Conservation (phyloP, 2,888 invertebrate species). For the Psylliodes chrysocephalus region DNA sequence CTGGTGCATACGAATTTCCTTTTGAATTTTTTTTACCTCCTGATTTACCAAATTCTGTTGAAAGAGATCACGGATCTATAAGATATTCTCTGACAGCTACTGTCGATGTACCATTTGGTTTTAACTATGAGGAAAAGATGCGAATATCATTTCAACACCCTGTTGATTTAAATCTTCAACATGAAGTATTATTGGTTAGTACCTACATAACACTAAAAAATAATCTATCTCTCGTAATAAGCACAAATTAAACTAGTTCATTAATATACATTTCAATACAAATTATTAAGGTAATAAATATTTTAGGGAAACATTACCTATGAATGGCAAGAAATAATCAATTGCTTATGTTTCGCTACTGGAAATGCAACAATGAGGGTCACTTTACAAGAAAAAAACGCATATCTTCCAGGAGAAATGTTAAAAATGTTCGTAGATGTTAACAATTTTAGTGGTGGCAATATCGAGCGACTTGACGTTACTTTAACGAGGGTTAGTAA, state of each 20-base stretch:
- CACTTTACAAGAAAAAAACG: neutral
- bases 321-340: neutral
- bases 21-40: neutral
- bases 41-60: conserved; percentile 67
- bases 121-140: conserved; percentile 81
- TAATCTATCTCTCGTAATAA: too few relatives aligned
- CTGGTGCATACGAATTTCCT: neutral
- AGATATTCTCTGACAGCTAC: conserved; percentile 82
- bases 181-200: too few relatives aligned
- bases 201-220: too few relatives aligned
- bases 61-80: conserved; percentile 76
- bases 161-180: neutral
- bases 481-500: neutral
- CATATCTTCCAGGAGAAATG: neutral
- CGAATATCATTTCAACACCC: conserved; percentile 25
- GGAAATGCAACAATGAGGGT: neutral
- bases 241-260: too few relatives aligned
- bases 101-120: conserved; percentile 84
- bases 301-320: neutral
- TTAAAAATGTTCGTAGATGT: neutral
- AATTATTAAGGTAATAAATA: too few relatives aligned
- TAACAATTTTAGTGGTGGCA: neutral
- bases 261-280: too few relatives aligned
- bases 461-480: neutral
- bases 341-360: neutral